Evolutionary conservation across 2,888 invertebrate genomes (phyloP).

Genomic region (Zygaena filipendulae): DNA sequence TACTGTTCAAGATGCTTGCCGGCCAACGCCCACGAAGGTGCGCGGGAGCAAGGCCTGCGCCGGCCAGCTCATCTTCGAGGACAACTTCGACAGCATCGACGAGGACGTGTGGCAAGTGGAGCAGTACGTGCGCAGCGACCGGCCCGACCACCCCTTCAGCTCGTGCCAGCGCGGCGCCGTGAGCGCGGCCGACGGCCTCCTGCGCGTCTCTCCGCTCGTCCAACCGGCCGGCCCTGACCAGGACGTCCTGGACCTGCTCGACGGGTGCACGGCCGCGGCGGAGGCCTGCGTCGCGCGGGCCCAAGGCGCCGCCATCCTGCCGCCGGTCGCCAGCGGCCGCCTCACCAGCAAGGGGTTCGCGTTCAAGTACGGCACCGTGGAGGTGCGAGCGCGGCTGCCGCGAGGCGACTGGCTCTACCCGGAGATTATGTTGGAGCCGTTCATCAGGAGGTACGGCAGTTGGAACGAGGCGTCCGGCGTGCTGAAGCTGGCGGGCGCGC

Average conservation of each 20-base stretch:
- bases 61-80: conserved; percentile 69
- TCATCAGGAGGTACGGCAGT: conserved; percentile 68
- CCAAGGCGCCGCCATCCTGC: conserved; percentile 65
- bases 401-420: conserved; percentile 78
- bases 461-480: conserved; percentile 72
- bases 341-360: conserved; percentile 72
- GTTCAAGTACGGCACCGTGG: conserved; percentile 76
- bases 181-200: conserved; percentile 24
- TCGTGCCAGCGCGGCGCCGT: conserved; percentile 39
- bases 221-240: no score
- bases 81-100: conserved; percentile 64
- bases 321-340: conserved; percentile 74
- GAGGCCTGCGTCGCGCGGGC: conserved; percentile 11
- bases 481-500: conserved; percentile 75
- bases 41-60: conserved; percentile 44
- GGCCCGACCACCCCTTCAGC: conserved; percentile 41
- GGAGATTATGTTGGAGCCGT: conserved; percentile 71
- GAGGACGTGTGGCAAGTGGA: conserved; percentile 67
- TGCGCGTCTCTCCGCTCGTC: conserved; percentile 32
- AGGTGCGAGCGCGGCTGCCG: conserved; percentile 77
- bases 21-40: conserved; percentile 32
- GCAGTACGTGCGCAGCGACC: conserved; percentile 60
- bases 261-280: conserved; percentile 32
- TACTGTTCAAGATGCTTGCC: no score
- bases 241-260: no score